Conservation (phyloP, 2,797 vertebrate genomes). For the Lutjanus campechanus region DNA sequence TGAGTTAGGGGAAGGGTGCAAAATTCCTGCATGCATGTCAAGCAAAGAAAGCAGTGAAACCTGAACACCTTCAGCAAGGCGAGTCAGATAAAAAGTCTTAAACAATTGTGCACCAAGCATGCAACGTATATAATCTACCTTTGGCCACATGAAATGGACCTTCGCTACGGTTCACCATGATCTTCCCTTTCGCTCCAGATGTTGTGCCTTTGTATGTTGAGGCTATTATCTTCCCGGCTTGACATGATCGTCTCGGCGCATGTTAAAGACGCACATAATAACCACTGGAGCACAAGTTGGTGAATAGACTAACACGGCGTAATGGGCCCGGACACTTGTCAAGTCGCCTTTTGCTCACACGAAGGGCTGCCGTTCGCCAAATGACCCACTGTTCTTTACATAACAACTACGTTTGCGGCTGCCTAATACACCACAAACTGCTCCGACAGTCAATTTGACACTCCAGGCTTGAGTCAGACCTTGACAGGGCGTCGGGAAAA, state of each 20-base stretch:
- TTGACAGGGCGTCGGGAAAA: constrained; percentile 61
- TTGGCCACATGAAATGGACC: constrained; percentile 28
- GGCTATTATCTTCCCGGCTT: constrained; percentile 70
- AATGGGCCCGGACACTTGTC: constrained; percentile 87
- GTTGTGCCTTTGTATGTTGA: constrained; percentile 67
- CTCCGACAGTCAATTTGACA: constrained; percentile 24
- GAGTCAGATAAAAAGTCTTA: constrained; percentile 12
- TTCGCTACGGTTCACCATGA: constrained; percentile 30
- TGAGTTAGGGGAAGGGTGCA: constrained; percentile 22
- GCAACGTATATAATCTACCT: constrained; percentile 62
- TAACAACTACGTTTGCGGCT: constrained; percentile 46
- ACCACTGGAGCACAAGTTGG: constrained; percentile 72
- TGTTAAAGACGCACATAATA: constrained; percentile 65
- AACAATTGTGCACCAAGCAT: constrained; percentile 51
- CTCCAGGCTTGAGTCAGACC: constrained; percentile 25
- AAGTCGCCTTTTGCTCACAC: constrained; percentile 79
- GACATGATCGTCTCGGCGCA: constrained; percentile 65
- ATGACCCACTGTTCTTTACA: constrained; percentile 73
- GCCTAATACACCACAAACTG: not conserved
- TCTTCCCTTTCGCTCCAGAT: constrained; percentile 73
- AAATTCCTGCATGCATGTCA: constrained; percentile 14
- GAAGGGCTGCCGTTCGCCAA: constrained; percentile 63
- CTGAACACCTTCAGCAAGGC: constrained; percentile 49
- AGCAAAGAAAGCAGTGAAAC: constrained; percentile 31
- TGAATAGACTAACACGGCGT: constrained; percentile 73